Evolutionary conservation across 35 echinoderm and acorn worm species (phyloP).

Genomic region (Acanthaster planci): DNA sequence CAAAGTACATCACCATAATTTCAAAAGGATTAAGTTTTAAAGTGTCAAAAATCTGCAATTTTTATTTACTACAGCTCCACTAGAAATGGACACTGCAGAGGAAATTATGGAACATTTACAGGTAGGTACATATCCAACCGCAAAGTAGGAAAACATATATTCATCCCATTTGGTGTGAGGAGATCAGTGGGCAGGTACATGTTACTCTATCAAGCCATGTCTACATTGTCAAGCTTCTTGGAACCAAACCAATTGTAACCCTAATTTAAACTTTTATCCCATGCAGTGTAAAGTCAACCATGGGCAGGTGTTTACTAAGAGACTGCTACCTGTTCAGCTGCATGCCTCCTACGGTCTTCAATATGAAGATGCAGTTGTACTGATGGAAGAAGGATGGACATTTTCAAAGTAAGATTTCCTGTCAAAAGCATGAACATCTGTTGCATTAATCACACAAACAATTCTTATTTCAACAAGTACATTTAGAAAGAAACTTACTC

Average conservation of each 20-base stretch:
- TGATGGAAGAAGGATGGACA: slow-evolving; percentile 21
- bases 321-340: not conserved
- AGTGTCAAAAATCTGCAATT: too few species aligned
- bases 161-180: too few species aligned
- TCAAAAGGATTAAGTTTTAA: too few species aligned
- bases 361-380: not conserved
- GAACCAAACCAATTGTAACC: too few species aligned
- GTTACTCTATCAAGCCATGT: too few species aligned
- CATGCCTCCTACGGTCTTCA: slow-evolving; percentile 1
- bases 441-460: too few species aligned
- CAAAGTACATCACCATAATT: too few species aligned
- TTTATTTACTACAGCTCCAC: not conserved
- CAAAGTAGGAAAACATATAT: too few species aligned
- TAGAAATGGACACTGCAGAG: not conserved
- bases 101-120: slow-evolving; percentile 16
- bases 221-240: too few species aligned
- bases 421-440: not conserved
- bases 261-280: not conserved
- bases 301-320: not conserved
- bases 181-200: too few species aligned
- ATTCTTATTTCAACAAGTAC: not conserved
- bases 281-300: not conserved
- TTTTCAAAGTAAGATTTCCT: slow-evolving; percentile 3
- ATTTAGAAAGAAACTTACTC: not conserved
- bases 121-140: too few species aligned